Evolutionary conservation across 2,113 vertebrate species (phyloP).

Genomic region (Nothocercus nigrocapillus): DNA sequence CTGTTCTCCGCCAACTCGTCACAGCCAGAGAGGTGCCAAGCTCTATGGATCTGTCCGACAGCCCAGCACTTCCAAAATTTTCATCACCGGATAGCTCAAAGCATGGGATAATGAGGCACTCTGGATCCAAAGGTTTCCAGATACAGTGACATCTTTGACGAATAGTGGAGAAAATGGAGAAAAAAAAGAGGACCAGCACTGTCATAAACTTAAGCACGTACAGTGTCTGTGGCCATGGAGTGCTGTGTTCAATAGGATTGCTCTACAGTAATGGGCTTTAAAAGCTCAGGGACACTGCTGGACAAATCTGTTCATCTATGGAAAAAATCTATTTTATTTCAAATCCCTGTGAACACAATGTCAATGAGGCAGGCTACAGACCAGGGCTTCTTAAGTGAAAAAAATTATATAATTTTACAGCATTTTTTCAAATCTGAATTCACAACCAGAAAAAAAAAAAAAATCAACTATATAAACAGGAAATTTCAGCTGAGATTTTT

Average conservation of each 20-base stretch:
- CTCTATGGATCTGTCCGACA: not conserved
- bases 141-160: not conserved
- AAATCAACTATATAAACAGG: not conserved
- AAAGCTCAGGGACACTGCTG: not conserved
- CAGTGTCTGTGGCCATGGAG: not conserved
- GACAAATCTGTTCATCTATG: not conserved
- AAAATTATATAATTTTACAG: not conserved
- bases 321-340: not conserved
- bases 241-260: not conserved
- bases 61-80: not conserved
- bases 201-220: not conserved
- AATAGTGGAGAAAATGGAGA: not conserved
- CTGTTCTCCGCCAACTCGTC: not conserved
- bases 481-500: not conserved
- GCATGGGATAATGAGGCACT: not conserved
- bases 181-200: not conserved
- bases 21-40: rapidly evolving
- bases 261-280: not conserved
- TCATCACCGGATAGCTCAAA: not conserved
- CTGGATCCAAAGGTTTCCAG: not conserved
- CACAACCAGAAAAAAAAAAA: not conserved
- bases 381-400: not conserved
- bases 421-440: not conserved
- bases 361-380: not conserved
- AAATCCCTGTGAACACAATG: not conserved